A percentile compares a stretch with the other conserved stretches of the same genome.
phyloP scores from a whole-genome alignment of 1,140 invertebrate genomes.

The Lepidostoma basale region DNA sequence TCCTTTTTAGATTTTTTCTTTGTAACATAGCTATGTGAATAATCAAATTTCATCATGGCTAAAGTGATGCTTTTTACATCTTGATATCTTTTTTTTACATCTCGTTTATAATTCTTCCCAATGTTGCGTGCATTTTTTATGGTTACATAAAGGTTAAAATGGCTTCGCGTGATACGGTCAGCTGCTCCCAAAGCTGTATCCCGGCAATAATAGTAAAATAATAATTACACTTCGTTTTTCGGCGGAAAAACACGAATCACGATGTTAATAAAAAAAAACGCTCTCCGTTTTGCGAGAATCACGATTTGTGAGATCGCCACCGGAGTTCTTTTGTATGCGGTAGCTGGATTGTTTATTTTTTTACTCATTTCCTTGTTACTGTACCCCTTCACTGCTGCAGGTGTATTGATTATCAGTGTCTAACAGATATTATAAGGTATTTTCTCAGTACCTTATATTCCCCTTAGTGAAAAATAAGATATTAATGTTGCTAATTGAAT shows the following conservation, averaged over 20 bases:
- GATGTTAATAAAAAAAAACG: background rate
- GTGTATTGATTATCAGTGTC: background rate
- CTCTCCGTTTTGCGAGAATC: background rate
- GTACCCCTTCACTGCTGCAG: background rate
- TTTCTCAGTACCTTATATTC: background rate
- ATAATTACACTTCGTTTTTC: slow-evolving; percentile 2
- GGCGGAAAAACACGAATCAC: slow-evolving; percentile 10
- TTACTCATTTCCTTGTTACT: background rate
- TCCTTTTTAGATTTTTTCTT: too few species aligned
- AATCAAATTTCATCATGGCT: too few species aligned
- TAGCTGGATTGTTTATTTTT: background rate
- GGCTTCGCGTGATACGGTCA: background rate
- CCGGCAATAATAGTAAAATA: slow-evolving; percentile 7
- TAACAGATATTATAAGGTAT: too few species aligned
- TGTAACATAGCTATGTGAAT: too few species aligned
- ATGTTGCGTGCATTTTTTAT: background rate
- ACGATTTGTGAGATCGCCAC: slow-evolving; percentile 2
- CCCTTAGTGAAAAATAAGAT: too few species aligned
- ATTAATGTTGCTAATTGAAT: too few species aligned
- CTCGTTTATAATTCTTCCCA: background rate
- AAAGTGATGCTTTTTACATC: background rate
- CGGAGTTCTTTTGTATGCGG: background rate
- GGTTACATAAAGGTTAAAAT: background rate
- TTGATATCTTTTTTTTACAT: background rate
- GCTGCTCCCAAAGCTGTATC: background rate